Percentiles rank a stretch among this genome's conserved stretches.
Conservation (phyloP, 2,888 invertebrate species). For the Dicyrtoma fusca region DNA sequence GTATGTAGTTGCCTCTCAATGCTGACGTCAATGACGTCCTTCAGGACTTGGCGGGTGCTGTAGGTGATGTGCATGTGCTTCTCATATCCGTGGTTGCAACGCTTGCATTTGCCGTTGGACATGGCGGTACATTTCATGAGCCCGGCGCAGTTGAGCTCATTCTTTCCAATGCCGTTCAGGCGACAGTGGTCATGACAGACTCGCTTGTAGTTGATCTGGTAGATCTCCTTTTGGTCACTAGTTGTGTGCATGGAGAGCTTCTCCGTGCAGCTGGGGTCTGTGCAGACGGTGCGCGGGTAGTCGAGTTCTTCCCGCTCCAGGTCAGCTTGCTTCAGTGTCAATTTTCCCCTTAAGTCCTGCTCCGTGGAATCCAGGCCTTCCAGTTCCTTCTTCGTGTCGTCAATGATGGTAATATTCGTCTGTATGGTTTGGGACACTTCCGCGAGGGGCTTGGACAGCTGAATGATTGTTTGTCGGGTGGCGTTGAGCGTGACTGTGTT, state of each 20-base stretch:
- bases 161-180: background rate
- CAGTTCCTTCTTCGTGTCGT: conserved; percentile 25
- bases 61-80: conserved; percentile 44
- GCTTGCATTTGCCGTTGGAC: background rate
- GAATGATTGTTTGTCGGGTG: conserved; percentile 33
- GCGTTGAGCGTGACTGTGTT: conserved; percentile 40
- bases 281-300: conserved; percentile 39
- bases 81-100: conserved; percentile 26
- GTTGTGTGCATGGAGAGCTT: background rate
- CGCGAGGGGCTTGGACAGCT: conserved; percentile 28
- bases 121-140: conserved; percentile 12
- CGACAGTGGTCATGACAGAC: conserved; percentile 37
- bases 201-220: background rate
- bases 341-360: background rate
- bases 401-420: conserved; percentile 20
- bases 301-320: background rate
- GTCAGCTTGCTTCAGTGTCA: background rate
- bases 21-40: conserved; percentile 17
- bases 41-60: conserved; percentile 23
- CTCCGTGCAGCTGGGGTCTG: conserved; percentile 12
- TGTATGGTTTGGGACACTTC: conserved; percentile 37
- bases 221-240: background rate
- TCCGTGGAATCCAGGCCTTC: background rate
- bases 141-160: background rate
- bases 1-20: conserved; percentile 17